Base-by-base conservation (phyloP, 2,113 vertebrate genomes). In the Eptatretus burgeri region DNA sequence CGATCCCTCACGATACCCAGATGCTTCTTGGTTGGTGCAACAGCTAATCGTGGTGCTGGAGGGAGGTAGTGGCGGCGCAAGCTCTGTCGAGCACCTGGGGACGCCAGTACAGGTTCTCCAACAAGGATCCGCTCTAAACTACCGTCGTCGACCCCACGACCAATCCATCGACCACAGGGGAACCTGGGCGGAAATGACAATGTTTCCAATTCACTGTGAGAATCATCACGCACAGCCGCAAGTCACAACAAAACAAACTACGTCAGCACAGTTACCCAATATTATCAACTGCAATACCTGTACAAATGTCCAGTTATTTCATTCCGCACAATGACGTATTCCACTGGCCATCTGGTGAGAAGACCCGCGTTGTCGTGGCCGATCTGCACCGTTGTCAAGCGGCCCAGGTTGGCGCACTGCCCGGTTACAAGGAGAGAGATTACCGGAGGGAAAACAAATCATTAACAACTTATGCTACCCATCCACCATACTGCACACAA, bases 321-420 rank as follows among this genome's bases (percentile, higher is more conserved):
- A 63, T 93, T 98, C 69, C 88, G 80, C 70, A 98, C 86, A 80
- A 94, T 80, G 74, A 98, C 91, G 62, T 82, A 93, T 73, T 98
- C 89, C 68, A 98, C 84, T 66, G 95, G 76, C 84, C 91, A 98
- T 74, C 95, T 98, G 71, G 89, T 83, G 69, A 98, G 75, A 1
- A 98, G 69, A 65, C 91, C 91, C 1, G 89, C 85, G 76, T 93
- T 98, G 73, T 98, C 89, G 49, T 95, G 89, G 13, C 91, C 91
- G 67, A 98, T 76, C 74, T 96, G 86, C 70, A 84, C 81, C 0
- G 91, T 96, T 3, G 85, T 98, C 70, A 98, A 78, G 69, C 87
- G 81, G 68, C 91, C 91, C 71, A 98, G 74, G 75, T 98, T 98
- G 75, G 85, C 84, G 72, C 87, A 83, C 91, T 98, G 78, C 27